Evolutionary conservation across 2,797 vertebrate species (phyloP), one percentile per base, ranked within the genome.

Genomic region (Stomatorhinus walkeri): DNA sequence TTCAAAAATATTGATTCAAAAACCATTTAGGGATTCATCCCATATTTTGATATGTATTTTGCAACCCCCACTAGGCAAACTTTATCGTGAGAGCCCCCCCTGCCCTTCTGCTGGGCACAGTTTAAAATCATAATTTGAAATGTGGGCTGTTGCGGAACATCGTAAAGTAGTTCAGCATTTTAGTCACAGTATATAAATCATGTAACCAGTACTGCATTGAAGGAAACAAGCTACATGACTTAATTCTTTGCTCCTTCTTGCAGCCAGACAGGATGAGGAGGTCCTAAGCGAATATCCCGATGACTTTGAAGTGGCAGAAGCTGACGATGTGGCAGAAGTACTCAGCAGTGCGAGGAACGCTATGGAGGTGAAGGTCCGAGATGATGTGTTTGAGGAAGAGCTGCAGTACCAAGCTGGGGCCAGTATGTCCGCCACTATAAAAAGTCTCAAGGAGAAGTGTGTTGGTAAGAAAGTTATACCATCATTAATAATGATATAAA

Each of bases 261-360:
- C 92, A 91, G 93, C 91, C 51, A 54, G 83, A n/a, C 36, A 87
- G 86, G 91, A 91, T 2, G 85, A 91, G 43, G 91, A 89, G 12
- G 93, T 94, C 4, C 88, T 90, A n/a, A 64, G 43, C 0, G 95
- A 97, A 22, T 96, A 96, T 90, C 92, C 94, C 1, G 96, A 96
- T 92, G 96, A 97, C 91, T 96, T 96, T 87, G 96, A 94, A 87
- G 95, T 96, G 90, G 90, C 90, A 24, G 94, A 95, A 2, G 89
- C 90, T 2, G 94, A 93, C 2, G 92, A 93, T 16, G 90, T 93
- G 89, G 88, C 89, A 48, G 90, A 91, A 81, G 92, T 90, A 10
- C 92, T 92, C 56, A 92, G 88, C 52, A 85, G 88, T 14, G 93
- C 94, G 79, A 91, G 90, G 28, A 91, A 88, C 52, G 90, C 90